Conservation (phyloP, 2,797 vertebrate species). For the Pangasius sanitwongsei region DNA sequence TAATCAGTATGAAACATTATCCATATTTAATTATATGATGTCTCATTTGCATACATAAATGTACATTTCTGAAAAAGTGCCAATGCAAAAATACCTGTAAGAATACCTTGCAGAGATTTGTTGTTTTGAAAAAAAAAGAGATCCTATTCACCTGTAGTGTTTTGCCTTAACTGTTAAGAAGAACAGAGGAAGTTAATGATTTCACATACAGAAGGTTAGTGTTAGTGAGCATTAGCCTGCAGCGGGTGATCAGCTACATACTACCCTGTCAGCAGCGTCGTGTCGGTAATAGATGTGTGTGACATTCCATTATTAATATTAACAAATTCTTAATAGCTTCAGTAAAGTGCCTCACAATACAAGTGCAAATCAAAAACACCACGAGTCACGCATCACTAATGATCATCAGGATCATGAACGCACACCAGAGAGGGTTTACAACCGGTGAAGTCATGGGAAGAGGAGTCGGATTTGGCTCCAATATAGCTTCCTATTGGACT, state of each 20-base stretch:
- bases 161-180: background rate
- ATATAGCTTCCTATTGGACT: background rate
- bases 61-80: background rate
- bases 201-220: background rate
- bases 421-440: background rate
- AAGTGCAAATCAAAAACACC: constrained; percentile 59
- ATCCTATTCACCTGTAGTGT: background rate
- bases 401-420: constrained; percentile 48
- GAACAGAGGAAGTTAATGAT: background rate
- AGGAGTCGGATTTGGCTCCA: background rate
- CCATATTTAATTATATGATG: background rate
- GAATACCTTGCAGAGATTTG: background rate
- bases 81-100: background rate
- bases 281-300: constrained; percentile 45
- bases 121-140: background rate
- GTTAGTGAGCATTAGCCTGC: background rate
- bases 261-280: background rate
- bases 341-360: constrained; percentile 61
- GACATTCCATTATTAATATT: constrained; percentile 29
- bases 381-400: constrained; percentile 48
- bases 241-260: background rate
- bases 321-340: constrained; percentile 27
- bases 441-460: background rate
- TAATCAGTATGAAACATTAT: background rate
- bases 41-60: background rate